Conservation (phyloP, 2,888 invertebrate genomes). For the Xestobium rufovillosum region DNA sequence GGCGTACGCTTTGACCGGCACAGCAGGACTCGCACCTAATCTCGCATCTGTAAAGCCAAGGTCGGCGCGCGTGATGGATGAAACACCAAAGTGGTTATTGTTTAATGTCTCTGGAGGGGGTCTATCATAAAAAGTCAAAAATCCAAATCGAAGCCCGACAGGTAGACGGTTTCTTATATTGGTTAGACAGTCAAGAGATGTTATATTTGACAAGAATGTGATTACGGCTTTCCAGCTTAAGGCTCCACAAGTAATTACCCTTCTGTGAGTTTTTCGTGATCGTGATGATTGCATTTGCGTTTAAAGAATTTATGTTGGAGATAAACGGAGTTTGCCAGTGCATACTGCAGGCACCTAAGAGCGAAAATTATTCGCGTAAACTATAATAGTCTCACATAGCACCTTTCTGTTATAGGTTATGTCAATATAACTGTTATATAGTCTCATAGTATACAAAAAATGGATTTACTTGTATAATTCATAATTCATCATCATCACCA, state of each 20-base stretch:
- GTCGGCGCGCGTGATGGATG: conserved; percentile 38
- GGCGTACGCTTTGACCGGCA: conserved; percentile 29
- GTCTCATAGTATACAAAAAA: too few relatives aligned
- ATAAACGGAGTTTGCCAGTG: too few relatives aligned
- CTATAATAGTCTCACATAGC: too few relatives aligned
- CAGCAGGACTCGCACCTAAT: conserved; percentile 39
- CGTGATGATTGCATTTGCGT: conserved; percentile 23
- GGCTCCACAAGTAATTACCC: conserved; percentile 26
- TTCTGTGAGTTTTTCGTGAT: conserved; percentile 26
- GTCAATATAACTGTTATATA: too few relatives aligned
- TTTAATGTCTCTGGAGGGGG: conserved; percentile 42
- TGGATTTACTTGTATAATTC: too few relatives aligned
- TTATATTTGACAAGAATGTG: conserved; percentile 34
- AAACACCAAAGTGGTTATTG: conserved; percentile 43
- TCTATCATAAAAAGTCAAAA: conserved; percentile 32
- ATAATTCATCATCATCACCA: too few relatives aligned
- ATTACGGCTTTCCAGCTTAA: conserved; percentile 31
- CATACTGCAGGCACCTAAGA: too few relatives aligned
- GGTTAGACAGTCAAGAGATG: conserved; percentile 29
- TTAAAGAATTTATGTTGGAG: too few relatives aligned
- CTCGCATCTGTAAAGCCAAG: conserved; percentile 34
- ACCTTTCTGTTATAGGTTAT: too few relatives aligned
- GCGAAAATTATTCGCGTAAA: too few relatives aligned
- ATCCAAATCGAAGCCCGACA: conserved; percentile 30
- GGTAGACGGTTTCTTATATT: conserved; percentile 27